A percentile compares a stretch with the other conserved stretches of the same genome.
Conservation (phyloP, 2,797 vertebrate genomes). For the Fringilla coelebs region DNA sequence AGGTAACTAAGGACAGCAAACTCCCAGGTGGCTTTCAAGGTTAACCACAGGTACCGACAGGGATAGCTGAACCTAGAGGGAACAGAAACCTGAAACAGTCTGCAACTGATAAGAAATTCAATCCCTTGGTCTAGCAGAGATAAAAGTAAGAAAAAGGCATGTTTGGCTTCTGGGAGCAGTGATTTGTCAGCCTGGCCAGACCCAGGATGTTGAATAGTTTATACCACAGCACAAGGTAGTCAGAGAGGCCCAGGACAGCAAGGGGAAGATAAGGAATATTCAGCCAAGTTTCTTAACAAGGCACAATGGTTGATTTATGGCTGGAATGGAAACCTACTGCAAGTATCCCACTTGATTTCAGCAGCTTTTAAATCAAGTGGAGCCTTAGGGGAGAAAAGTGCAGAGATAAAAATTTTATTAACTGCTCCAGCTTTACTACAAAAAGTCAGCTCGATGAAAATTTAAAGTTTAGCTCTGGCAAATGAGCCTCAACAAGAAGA, state of each 20-base stretch:
- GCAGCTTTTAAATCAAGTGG: constrained; percentile 33
- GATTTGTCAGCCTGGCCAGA: not conserved
- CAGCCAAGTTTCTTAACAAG: not conserved
- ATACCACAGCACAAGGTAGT: not conserved
- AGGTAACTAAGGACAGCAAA: not conserved
- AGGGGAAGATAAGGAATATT: not conserved
- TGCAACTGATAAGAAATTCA: not conserved
- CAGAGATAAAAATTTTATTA: constrained; percentile 25
- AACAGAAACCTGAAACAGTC: not conserved
- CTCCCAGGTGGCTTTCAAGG: not conserved
- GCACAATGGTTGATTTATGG: not conserved
- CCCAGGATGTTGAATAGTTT: not conserved
- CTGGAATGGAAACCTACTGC: not conserved
- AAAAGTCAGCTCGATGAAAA: not conserved
- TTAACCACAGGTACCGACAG: not conserved
- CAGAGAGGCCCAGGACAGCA: not conserved
- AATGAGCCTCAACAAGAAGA: not conserved
- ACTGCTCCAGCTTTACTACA: not conserved
- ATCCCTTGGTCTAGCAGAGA: not conserved
- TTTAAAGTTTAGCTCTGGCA: not conserved
- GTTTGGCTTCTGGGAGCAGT: not conserved
- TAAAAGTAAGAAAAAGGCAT: not conserved
- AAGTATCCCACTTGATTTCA: constrained; percentile 3
- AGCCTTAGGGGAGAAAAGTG: not conserved
- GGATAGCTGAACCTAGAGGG: not conserved